These are phyloP conservation scores for Ailurus styani DNA, from an alignment of 2,113 vertebrate genomes.

Conservation along the genomic window DNA sequence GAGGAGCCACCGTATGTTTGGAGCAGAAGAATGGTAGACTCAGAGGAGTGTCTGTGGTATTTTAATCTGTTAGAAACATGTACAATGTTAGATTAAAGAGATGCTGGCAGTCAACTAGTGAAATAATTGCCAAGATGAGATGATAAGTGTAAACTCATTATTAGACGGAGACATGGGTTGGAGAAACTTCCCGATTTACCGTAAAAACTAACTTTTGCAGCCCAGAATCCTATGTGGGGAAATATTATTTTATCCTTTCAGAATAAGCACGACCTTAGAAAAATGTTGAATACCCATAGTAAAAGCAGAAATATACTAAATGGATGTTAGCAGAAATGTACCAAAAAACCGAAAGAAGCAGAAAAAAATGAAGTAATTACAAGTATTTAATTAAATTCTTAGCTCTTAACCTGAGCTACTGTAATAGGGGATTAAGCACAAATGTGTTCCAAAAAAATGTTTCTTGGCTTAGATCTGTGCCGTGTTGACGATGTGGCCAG, in stretches of 20 bases:
- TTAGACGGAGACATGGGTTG: background rate
- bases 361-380: background rate
- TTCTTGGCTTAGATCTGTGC: background rate
- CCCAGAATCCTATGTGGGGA: background rate
- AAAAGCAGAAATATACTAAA: background rate
- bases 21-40: background rate
- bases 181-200: background rate
- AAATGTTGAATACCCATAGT: background rate
- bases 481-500: background rate
- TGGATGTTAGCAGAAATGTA: background rate
- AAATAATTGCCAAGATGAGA: background rate
- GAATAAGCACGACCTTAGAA: background rate
- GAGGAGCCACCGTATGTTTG: background rate
- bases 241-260: constrained; percentile 5
- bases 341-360: background rate
- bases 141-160: background rate
- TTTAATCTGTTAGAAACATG: background rate
- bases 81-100: background rate
- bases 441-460: background rate
- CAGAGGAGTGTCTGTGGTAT: background rate
- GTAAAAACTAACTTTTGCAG: background rate
- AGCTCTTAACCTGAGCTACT: background rate
- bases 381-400: background rate
- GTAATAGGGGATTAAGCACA: background rate
- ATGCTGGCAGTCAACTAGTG: background rate